These are phyloP conservation scores for Cyrtorhinus lividipennis DNA, from an alignment of 1,140 invertebrate genomes.

Conservation along the genomic window DNA sequence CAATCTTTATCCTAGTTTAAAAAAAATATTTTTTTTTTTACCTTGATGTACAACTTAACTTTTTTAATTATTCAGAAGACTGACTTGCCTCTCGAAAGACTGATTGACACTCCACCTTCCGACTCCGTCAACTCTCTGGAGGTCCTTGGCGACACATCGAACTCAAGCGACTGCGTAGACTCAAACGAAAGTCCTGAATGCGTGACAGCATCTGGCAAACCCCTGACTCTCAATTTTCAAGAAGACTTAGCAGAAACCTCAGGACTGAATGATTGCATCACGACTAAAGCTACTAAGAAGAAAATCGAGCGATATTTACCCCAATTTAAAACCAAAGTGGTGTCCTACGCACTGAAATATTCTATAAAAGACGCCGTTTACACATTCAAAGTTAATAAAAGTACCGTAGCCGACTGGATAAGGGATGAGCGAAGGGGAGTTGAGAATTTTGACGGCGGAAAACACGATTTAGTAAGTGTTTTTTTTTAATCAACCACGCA, in stretches of 20 bases:
- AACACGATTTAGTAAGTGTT: neutral
- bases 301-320: slow-evolving; percentile 25
- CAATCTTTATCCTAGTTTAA: too few relatives aligned
- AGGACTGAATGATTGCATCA: neutral
- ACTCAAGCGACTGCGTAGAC: neutral
- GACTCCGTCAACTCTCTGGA: neutral
- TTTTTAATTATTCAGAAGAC: too few relatives aligned
- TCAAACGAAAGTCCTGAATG: neutral
- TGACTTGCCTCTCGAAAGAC: neutral
- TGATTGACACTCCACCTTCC: neutral
- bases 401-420: slow-evolving; percentile 23
- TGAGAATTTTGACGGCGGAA: neutral
- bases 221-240: neutral
- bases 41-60: too few relatives aligned
- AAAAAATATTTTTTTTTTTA: too few relatives aligned
- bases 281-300: slow-evolving; percentile 2
- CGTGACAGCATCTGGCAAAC: neutral
- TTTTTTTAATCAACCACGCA: slow-evolving; percentile 10
- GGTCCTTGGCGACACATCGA: neutral
- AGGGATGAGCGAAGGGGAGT: slow-evolving; percentile 14
- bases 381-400: slow-evolving; percentile 24
- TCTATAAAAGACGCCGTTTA: slow-evolving; percentile 23
- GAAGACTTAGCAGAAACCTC: slow-evolving; percentile 8
- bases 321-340: slow-evolving; percentile 25
- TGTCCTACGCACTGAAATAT: slow-evolving; percentile 19